Percentiles rank a stretch among this genome's conserved stretches.
Evolutionary conservation across 2,797 vertebrate species (phyloP).

Genomic region (Sphenopsis melanotis): DNA sequence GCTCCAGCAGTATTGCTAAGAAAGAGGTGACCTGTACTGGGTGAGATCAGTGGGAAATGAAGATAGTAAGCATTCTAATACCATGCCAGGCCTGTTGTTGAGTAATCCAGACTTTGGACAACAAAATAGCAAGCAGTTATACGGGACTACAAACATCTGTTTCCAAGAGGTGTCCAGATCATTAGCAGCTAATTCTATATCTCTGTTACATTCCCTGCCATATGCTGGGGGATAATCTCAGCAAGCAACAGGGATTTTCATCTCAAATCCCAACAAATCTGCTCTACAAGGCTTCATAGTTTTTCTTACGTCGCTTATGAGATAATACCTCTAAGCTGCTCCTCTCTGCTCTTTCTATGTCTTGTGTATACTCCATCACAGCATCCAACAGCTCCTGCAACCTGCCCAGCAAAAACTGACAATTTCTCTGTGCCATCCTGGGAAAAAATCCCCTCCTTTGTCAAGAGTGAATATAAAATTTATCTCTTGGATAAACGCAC

Average conservation of each 20-base stretch:
- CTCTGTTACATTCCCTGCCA: constrained; percentile 31
- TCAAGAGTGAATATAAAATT: background rate
- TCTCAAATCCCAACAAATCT: constrained; percentile 62
- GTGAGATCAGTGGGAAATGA: background rate
- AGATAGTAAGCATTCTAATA: background rate
- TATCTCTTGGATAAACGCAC: background rate
- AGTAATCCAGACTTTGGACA: background rate
- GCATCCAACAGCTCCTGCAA: background rate
- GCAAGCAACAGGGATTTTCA: constrained; percentile 43
- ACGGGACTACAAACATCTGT: background rate
- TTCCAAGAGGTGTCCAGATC: constrained; percentile 28
- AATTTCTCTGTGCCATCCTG: background rate
- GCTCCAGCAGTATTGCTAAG: background rate
- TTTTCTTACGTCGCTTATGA: background rate
- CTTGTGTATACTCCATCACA: background rate
- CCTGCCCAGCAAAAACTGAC: background rate
- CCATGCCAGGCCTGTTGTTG: background rate
- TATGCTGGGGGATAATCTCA: constrained; percentile 46
- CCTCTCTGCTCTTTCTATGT: background rate
- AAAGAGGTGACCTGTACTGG: background rate
- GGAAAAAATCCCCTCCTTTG: background rate
- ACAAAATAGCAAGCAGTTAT: background rate
- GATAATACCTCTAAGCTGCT: background rate
- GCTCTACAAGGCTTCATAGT: background rate
- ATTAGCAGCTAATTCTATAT: constrained; percentile 50